These are phyloP conservation scores for Fragum fragum DNA, from an alignment of 2,888 invertebrate genomes.

Conservation along the genomic window DNA sequence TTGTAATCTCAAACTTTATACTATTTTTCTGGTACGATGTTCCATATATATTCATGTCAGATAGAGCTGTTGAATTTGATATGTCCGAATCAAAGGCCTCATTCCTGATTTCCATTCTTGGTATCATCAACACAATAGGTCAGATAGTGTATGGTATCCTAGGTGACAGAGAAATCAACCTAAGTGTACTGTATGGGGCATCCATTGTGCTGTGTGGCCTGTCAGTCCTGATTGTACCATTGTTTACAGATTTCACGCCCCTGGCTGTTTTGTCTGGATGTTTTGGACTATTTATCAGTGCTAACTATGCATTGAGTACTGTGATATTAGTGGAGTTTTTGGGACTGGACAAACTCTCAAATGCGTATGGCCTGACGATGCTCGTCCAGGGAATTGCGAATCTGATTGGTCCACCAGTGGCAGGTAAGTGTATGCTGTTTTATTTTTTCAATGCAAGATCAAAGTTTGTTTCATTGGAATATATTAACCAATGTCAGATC, in stretches of 20 bases:
- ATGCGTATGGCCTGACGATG: constrained; percentile 95
- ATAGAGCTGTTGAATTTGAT: constrained; percentile 91
- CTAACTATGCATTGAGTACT: constrained; percentile 94
- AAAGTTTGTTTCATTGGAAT: too few relatives aligned
- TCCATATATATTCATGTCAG: constrained; percentile 97
- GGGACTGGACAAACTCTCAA: constrained; percentile 95
- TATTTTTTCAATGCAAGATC: too few relatives aligned
- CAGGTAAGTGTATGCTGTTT: constrained; percentile 92
- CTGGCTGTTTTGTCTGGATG: constrained; percentile 76
- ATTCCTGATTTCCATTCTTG: constrained; percentile 93
- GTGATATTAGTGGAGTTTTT: constrained; percentile 96
- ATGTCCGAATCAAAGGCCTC: constrained; percentile 87
- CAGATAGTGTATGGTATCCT: constrained; percentile 92
- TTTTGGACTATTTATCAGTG: constrained; percentile 96
- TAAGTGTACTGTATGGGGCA: constrained; percentile 93
- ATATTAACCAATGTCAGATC: too few relatives aligned
- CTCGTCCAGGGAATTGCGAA: constrained; percentile 96
- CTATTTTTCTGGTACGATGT: constrained; percentile 94
- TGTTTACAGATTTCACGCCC: constrained; percentile 72
- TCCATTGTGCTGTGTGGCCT: constrained; percentile 89
- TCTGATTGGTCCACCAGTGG: constrained; percentile 91
- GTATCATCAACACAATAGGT: constrained; percentile 94
- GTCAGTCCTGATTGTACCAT: constrained; percentile 80
- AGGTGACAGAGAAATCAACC: constrained; percentile 94
- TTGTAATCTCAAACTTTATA: constrained; percentile 95